These are phyloP conservation scores for Nasonovia ribisnigri DNA, from an alignment of 2,888 invertebrate genomes.

Conservation along the genomic window DNA sequence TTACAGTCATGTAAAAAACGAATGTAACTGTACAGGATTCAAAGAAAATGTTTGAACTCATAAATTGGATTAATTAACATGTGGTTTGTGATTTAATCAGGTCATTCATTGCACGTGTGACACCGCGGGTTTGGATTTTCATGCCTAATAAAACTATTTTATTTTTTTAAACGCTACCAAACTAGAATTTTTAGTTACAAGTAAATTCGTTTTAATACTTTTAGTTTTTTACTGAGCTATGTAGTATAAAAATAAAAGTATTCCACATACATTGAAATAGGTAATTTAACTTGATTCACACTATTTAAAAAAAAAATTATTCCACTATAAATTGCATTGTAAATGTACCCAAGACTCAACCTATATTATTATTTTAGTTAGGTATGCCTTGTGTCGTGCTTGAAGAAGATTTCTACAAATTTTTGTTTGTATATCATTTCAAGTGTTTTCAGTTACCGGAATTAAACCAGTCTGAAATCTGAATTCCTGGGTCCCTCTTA, in stretches of 20 bases:
- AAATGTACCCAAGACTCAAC: neutral
- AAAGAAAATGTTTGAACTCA: neutral
- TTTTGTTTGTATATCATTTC: neutral
- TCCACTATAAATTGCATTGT: neutral
- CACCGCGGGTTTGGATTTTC: neutral
- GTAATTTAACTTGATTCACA: neutral
- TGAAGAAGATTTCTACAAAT: neutral
- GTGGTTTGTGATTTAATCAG: neutral
- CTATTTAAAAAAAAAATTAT: neutral
- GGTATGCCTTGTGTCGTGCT: neutral
- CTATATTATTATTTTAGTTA: neutral
- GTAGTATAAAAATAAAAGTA: neutral
- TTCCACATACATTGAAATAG: neutral
- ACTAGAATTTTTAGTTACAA: neutral
- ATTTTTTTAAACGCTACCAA: neutral
- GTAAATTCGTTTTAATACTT: neutral
- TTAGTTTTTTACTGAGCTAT: neutral
- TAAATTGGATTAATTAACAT: neutral
- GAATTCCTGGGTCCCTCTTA: neutral
- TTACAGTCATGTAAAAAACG: too few species aligned
- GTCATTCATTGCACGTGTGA: neutral
- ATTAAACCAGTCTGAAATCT: constrained; percentile 1
- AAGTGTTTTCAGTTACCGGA: neutral
- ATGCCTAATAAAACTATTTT: neutral
- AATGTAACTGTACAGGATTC: neutral